Conservation (phyloP, 2,888 invertebrate species). For the Spialia ferax region DNA sequence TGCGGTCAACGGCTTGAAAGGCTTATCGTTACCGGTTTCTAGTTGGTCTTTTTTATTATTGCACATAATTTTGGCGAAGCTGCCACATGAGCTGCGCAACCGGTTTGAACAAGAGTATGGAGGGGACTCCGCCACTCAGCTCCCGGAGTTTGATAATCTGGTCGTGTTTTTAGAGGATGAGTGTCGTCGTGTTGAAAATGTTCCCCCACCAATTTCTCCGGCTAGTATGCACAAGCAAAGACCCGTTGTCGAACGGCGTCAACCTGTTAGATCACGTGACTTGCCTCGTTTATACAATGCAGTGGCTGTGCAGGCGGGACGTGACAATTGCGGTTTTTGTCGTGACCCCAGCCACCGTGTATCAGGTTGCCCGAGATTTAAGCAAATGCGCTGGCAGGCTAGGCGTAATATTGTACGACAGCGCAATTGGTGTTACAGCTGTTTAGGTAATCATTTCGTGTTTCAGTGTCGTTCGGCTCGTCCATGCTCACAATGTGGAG, state of each 20-base stretch:
- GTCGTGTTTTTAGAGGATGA: constrained; percentile 15
- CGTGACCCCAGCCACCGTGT: not conserved
- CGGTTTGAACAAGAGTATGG: constrained; percentile 20
- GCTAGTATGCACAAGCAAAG: not conserved
- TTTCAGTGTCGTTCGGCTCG: not conserved
- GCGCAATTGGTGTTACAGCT: constrained; percentile 23
- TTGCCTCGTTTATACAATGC: constrained; percentile 10
- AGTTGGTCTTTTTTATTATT: constrained; percentile 25
- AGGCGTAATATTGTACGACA: constrained; percentile 10
- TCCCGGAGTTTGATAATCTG: constrained; percentile 12
- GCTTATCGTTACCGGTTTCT: constrained; percentile 9
- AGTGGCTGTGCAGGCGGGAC: not conserved
- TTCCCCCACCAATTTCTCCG: constrained; percentile 2
- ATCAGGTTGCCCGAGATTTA: not conserved
- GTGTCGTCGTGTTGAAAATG: constrained; percentile 11
- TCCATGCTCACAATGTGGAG: constrained; percentile 4
- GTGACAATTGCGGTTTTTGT: not conserved
- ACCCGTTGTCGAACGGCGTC: constrained; percentile 3
- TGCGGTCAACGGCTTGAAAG: constrained; percentile 12
- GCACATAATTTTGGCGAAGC: constrained; percentile 17
- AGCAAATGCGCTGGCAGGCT: constrained; percentile 19
- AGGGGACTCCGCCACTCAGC: constrained; percentile 25
- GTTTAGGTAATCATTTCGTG: constrained; percentile 5
- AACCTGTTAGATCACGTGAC: constrained; percentile 3
- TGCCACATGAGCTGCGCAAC: constrained; percentile 25